Evolutionary conservation across 2,113 vertebrate genomes (phyloP), one percentile per base, ranked within the genome.

Genomic region (Indicator indicator): DNA sequence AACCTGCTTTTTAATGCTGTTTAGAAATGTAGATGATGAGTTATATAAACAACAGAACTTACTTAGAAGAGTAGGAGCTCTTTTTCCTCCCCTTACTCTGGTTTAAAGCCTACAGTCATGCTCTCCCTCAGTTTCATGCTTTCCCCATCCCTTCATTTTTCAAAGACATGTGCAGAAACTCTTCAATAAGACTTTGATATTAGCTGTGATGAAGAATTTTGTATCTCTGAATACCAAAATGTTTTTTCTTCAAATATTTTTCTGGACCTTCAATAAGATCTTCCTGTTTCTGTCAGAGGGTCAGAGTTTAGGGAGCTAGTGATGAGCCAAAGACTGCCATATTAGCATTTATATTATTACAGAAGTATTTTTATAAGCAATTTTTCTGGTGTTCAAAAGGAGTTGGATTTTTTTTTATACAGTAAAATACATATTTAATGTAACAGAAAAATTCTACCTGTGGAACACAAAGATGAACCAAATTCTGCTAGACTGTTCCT

Each of bases 211-310:
- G 42, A 80, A 73, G 30, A 59, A 42, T 70, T 83, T 74, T 82
- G 17, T 65, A 19, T 88, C 60, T 89, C 69, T 83, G 76, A 88
- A 81, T 88, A 71, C 15, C 60, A 81, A 68, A 60, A 78, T 86
- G 42, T 75, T 94, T 90, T 89, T 94, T 81, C 79, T 94, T 91
- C 42, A 93, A 90, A 90, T 96, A 88, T 94, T 93, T 95, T 60
- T 18, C 33, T 71, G 83, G 64, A 26, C 46, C 32, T 90, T 86
- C 38, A 86, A 21, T 59, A 64, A 86, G 16, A 77, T 78, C 38
- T 77, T 74, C 46, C n/a, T 64, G 69, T 91, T 89, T 73, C 52
- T 95, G n/a, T 74, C 56, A 50, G 36, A 89, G 67, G 26, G 56
- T 81, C 70, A 24, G 81, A 71, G 19, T 89, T 88, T 10, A 54